Evolutionary conservation across 2,797 vertebrate genomes (phyloP), one percentile per base, ranked within the genome.

Genomic region (Smutsia gigantea): DNA sequence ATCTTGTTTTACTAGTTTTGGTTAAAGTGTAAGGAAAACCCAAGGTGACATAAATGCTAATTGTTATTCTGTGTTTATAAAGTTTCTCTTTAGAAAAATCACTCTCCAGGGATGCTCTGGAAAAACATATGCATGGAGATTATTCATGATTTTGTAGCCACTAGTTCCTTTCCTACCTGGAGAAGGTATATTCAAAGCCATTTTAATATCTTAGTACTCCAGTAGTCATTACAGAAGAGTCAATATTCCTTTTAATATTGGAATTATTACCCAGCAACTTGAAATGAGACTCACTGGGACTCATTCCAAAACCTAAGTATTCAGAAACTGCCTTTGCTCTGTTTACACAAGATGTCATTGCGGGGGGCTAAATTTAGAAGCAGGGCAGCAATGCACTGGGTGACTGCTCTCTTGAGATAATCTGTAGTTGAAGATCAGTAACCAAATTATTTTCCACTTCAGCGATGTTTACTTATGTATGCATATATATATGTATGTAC

Each of bases 191-290:
- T 81, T 87, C 29, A 53, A 75, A 95, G 83, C 3, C 12, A 23
- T 77, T 87, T 95, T 55, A 87, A 59, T 74, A 84, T 95, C 49
- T 92, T 74, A 37, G 53, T 5, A 85, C n/a, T 55, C 53, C 29
- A 46, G 1, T n/a, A 84, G 63, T 59, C 59, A 81, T 39, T 92
- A 69, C 69, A 77, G 69, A 46, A 95, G 94, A 96, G 95, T 98
- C 92, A 87, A 97, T 93, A 94, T 95, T 97, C 87, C 51, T 98
- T 96, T 97, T 97, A 92, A 92, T 63, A 87, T 81, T 61, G 69
- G 77, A 88, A 84, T 94, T 87, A 78, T 90, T 96, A 96, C 88
- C 63, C 93, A 83, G 97, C 91, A 83, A 95, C 46, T 97, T 64
- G 90, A 92, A 91, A 87, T 85, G 64, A 96, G 75, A 93, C 31